Conservation (phyloP, 2,113 vertebrate genomes). For the Oryzias melastigma region DNA sequence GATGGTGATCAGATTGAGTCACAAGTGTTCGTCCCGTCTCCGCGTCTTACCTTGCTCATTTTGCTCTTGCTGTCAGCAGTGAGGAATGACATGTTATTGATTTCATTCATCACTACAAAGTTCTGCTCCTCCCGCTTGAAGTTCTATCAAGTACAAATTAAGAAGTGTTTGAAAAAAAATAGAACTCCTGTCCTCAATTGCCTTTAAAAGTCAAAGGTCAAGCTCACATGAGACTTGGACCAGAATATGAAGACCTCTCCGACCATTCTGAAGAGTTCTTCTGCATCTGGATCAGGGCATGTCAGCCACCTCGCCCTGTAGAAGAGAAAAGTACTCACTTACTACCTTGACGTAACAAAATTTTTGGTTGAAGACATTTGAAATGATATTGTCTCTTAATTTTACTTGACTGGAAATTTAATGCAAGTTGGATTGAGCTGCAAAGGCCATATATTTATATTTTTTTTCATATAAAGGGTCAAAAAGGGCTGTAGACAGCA, state of each 20-base stretch:
- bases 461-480: too few species aligned
- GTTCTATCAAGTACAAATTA: slow-evolving; percentile 73
- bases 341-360: too few species aligned
- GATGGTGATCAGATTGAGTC: not conserved
- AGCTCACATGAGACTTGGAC: slow-evolving; percentile 94
- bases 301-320: slow-evolving; percentile 90
- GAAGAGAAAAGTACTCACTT: not conserved
- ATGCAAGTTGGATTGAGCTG: too few species aligned
- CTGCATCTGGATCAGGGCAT: slow-evolving; percentile 84
- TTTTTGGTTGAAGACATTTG: not conserved
- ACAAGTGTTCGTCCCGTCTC: not conserved
- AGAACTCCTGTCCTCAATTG: not conserved
- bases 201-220: slow-evolving; percentile 4
- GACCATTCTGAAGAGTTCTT: slow-evolving; percentile 94
- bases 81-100: slow-evolving; percentile 98
- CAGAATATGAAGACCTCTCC: slow-evolving; percentile 96
- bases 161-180: not conserved
- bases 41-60: slow-evolving; percentile 89
- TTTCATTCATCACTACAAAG: slow-evolving; percentile 95
- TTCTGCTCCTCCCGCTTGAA: slow-evolving; percentile 96
- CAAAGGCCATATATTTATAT: too few species aligned
- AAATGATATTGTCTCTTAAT: not conserved
- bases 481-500: too few species aligned
- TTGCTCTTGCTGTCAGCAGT: slow-evolving; percentile 96
- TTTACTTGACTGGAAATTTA: too few species aligned